phyloP scores from a whole-genome alignment of 2,113 vertebrate genomes.

The Mirounga angustirostris region DNA sequence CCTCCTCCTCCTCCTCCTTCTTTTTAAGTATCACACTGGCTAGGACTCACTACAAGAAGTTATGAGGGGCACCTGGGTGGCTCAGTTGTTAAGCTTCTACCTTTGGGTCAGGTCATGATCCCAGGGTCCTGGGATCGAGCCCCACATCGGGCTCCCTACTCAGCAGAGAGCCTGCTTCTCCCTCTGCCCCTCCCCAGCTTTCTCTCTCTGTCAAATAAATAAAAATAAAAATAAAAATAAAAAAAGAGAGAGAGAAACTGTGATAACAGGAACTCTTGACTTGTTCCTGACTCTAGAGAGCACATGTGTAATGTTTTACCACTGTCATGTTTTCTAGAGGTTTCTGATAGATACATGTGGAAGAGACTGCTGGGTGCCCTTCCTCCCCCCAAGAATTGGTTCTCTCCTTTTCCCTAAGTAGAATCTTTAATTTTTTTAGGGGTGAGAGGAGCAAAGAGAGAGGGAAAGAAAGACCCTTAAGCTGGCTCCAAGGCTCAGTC shows the following conservation, averaged over 20 bases:
- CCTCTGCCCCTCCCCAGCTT: too few relatives aligned
- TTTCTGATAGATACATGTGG: not conserved
- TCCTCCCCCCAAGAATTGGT: not conserved
- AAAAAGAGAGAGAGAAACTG: not conserved
- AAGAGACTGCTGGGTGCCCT: not conserved
- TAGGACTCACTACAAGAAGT: not conserved
- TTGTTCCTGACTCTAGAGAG: not conserved
- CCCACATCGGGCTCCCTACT: not conserved
- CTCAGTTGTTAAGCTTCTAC: not conserved
- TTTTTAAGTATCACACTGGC: not conserved
- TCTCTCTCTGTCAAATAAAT: not conserved
- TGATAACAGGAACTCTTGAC: not conserved
- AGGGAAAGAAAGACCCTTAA: too few relatives aligned
- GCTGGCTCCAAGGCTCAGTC: too few relatives aligned
- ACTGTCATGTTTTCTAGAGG: not conserved
- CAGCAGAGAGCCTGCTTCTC: too few relatives aligned
- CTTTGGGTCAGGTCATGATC: not conserved
- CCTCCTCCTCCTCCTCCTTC: not conserved
- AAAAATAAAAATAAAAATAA: not conserved
- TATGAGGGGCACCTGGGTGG: not conserved
- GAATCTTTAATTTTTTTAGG: not conserved
- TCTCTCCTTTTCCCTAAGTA: not conserved
- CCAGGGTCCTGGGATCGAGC: not conserved
- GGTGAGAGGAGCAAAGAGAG: too few relatives aligned
- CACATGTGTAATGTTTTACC: not conserved